These are phyloP conservation scores for western clawed frog (Xenopus tropicalis) DNA, from an alignment of 2,113 vertebrate species.

Conservation along the genomic window DNA sequence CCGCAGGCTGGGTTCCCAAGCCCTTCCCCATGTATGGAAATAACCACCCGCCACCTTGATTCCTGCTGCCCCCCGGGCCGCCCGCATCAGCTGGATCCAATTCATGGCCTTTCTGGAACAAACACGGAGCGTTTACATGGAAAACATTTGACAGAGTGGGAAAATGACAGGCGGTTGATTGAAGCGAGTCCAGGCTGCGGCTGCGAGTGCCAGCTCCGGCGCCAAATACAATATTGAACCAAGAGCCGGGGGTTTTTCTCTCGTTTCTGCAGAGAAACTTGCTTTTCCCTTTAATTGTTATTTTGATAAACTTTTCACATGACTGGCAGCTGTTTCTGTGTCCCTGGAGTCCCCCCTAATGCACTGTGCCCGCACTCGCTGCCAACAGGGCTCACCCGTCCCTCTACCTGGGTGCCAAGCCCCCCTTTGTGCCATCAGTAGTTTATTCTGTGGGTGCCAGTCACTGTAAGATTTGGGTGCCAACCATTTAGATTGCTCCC, in stretches of 20 bases:
- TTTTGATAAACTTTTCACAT: too few relatives aligned
- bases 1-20: background rate
- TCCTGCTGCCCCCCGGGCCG: background rate
- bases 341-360: too few relatives aligned
- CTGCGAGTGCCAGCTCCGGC: constrained; percentile 68
- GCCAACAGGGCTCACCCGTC: too few relatives aligned
- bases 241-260: constrained; percentile 54
- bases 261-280: too few relatives aligned
- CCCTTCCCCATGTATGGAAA: background rate
- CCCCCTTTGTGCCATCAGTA: too few relatives aligned
- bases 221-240: constrained; percentile 87
- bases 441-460: too few relatives aligned
- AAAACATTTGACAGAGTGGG: constrained; percentile 81
- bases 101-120: constrained; percentile 75
- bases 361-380: too few relatives aligned
- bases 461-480: too few relatives aligned
- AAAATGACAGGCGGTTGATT: constrained; percentile 74
- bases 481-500: too few relatives aligned
- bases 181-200: constrained; percentile 76
- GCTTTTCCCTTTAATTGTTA: background rate
- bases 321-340: too few relatives aligned
- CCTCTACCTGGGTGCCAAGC: too few relatives aligned
- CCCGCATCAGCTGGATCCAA: constrained; percentile 62
- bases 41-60: too few relatives aligned
- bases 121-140: constrained; percentile 63